A percentile compares a stretch with the other conserved stretches of the same genome.
phyloP scores from a whole-genome alignment of 2,797 vertebrate species.

The Emys orbicularis region DNA sequence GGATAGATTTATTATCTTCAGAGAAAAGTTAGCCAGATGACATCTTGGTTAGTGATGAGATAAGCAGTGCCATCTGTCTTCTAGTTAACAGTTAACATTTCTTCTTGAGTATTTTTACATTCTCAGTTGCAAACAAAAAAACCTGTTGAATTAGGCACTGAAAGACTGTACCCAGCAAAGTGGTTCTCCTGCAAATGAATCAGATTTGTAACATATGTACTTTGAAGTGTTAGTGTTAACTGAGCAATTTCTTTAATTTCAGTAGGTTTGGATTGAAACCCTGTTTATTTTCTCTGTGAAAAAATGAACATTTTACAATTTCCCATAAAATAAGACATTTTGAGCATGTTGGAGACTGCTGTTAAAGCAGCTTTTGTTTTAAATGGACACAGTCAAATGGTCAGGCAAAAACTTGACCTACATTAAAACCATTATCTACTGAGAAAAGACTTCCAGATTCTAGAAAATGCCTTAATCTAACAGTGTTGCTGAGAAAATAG shows the following conservation, averaged over 20 bases:
- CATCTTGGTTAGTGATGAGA: background rate
- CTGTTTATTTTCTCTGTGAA: background rate
- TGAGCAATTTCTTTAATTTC: slow-evolving; percentile 4
- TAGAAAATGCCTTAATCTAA: background rate
- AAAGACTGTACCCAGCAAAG: background rate
- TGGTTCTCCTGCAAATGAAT: background rate
- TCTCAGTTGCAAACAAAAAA: background rate
- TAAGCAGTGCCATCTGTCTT: background rate
- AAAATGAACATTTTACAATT: background rate
- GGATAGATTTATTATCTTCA: background rate
- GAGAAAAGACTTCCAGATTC: background rate
- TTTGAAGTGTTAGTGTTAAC: background rate
- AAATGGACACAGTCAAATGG: background rate
- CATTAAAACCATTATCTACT: background rate
- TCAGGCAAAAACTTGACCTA: background rate
- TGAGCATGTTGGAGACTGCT: background rate
- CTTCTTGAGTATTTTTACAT: background rate
- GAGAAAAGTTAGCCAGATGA: background rate
- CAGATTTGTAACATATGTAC: background rate
- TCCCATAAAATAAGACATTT: background rate
- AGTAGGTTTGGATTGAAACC: background rate
- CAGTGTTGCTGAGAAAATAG: background rate
- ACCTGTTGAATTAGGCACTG: background rate
- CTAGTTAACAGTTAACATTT: background rate
- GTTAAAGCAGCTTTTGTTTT: background rate